Base-by-base conservation (phyloP, 2,888 invertebrate species). In the Mimumesa dahlbomi region DNA sequence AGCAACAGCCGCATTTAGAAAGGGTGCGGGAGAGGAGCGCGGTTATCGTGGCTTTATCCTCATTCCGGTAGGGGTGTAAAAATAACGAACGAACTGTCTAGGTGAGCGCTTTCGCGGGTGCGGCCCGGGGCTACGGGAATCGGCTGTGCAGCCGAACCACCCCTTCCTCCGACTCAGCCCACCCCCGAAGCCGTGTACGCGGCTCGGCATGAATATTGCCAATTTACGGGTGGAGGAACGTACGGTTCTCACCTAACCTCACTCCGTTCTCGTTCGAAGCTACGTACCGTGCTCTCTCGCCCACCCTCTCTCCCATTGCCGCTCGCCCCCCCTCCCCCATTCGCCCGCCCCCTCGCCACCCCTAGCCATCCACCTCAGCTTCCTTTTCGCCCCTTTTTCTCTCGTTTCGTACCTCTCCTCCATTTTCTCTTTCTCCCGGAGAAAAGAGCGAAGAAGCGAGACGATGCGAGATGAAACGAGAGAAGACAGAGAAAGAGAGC, bases 141-240 rank as follows among this genome's bases (percentile, higher is more conserved):
- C 77, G 73, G 70, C 67, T 61, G 50, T 66, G 74, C 68, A 67
- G 74, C 63, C 73, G 45, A 49, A 67, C 77, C 66, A 46, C 58
- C 68, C 46, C 42, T 6, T 9, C 13, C 31, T 36, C 48, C 46
- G 43, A 42, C 58, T 71, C 76, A 29, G 45, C 21, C 42, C 58
- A 18, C 59, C 59, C 40, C 40, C 49, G 68, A 73, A 73, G 71
- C 69, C 78, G 81, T 75, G 79, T 81, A 80, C 81, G 81, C 79
- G 78, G 79, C 78, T 64, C 77, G 79, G 83, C 81, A 84, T 84
- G 84, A 85, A 85, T 82, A 85, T 84, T 82, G 83, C 82, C 85
- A 85, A 83, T 85, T 85, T 84, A 83, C 82, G 84, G 80, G 71
- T 75, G 70, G 77, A 80, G 79, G 80, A 84, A 84, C 84, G 82